Base-by-base conservation (phyloP, 2,797 vertebrate species). In the Phataginus tetradactyla region DNA sequence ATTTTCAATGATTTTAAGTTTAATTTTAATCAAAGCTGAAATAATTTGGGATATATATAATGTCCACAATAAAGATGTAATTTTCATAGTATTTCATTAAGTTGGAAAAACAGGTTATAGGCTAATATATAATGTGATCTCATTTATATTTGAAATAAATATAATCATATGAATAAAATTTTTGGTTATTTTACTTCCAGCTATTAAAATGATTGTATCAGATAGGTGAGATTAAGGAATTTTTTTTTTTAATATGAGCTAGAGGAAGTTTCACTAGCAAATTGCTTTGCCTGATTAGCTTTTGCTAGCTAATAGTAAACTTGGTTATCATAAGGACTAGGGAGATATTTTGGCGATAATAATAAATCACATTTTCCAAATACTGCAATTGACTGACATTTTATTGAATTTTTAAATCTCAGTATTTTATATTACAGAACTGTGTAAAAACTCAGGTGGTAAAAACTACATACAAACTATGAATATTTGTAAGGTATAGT, bases 1-100 rank as follows among this genome's bases (percentile, higher is more conserved):
- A 92, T 53, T 86, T 83, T 15, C 42, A 59, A 84, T 55, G 29
- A 74, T 80, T 93, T 57, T 64, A 72, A 55, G 42, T 87, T 91
- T 95, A 84, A 72, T 89, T 86, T 96, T 83, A 86, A 96, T 64
- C 29, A 94, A 88, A 74, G 6, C 20, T 66, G 3, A 92, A 94
- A 53, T 83, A 95, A 89, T 88, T 81, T 59, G 39, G 37, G 78
- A 75, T 20, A 86, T 37, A 57, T 32, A 29, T 45, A 75, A 90
- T 90, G 79, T 96, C 5, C n/a, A 72, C 1, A 68, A 15, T 39
- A 71, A 9, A 79, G 20, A 37, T 55, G 5, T 72, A 27, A 45
- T 91, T 91, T 86, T 85, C 10, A 68, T n/a, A 72, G 23, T 45
- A 15, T 66, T 57, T 79, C 61, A 91, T 90, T 79, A 86, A 32